phyloP scores from a whole-genome alignment of 1,140 invertebrate genomes.

The Magallana angulata region DNA sequence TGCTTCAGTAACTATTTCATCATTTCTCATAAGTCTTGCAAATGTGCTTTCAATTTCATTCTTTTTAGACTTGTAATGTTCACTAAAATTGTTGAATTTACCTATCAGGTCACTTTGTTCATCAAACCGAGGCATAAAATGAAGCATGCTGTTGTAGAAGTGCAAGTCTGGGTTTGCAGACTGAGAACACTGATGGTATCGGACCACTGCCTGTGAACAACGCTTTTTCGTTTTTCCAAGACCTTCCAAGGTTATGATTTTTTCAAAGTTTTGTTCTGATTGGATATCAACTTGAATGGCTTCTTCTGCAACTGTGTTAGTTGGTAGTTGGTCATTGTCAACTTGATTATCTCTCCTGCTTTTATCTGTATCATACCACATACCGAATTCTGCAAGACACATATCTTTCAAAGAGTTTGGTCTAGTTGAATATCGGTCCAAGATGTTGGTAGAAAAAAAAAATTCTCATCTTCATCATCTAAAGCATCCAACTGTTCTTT shows the following conservation, averaged over 20 bases:
- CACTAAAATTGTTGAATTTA: slow-evolving; percentile 34
- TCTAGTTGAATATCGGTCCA: slow-evolving; percentile 51
- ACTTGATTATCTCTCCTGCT: background rate
- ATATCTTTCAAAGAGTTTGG: slow-evolving; percentile 39
- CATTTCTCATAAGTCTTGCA: too few species aligned
- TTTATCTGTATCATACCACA: slow-evolving; percentile 34
- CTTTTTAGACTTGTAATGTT: too few species aligned
- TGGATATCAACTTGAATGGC: slow-evolving; percentile 9
- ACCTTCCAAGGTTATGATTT: background rate
- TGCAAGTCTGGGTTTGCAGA: slow-evolving; percentile 47
- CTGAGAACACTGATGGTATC: slow-evolving; percentile 4
- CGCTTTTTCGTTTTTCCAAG: too few species aligned
- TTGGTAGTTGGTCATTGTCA: slow-evolving; percentile 32
- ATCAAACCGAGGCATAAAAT: slow-evolving; percentile 50
- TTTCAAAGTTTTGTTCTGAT: background rate
- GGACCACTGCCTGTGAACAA: too few species aligned
- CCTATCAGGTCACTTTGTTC: slow-evolving; percentile 43
- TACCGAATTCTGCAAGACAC: slow-evolving; percentile 52
- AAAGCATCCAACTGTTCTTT: slow-evolving; percentile 35
- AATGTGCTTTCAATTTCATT: too few species aligned
- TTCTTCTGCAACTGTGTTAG: background rate
- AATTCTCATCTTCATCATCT: slow-evolving; percentile 33
- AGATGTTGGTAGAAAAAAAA: slow-evolving; percentile 49
- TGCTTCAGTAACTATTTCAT: too few species aligned
- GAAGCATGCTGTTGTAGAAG: slow-evolving; percentile 50